phyloP scores from a whole-genome alignment of 2,888 invertebrate genomes.

The Stenotaenia linearis region DNA sequence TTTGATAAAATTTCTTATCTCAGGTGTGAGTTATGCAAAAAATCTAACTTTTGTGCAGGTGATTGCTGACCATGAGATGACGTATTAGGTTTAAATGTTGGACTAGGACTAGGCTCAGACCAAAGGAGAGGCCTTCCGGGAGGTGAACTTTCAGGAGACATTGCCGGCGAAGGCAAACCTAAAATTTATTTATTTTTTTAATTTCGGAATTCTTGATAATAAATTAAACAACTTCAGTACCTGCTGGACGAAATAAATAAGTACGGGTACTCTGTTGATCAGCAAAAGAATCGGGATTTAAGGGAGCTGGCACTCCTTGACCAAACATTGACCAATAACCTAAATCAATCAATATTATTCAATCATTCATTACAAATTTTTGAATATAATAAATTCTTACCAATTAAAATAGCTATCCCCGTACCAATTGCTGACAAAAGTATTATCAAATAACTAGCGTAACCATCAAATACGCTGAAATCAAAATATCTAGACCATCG shows the following conservation, averaged over 20 bases:
- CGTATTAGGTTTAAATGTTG: background rate
- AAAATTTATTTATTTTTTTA: background rate
- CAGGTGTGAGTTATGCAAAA: background rate
- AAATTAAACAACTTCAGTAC: background rate
- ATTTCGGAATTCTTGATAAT: background rate
- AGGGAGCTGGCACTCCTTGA: background rate
- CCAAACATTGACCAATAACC: slow-evolving; percentile 31
- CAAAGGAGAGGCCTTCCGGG: slow-evolving; percentile 1
- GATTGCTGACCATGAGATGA: background rate
- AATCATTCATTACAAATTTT: background rate
- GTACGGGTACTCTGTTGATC: background rate
- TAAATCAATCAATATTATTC: background rate
- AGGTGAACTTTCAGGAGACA: background rate
- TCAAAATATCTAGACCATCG: background rate
- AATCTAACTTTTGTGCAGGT: background rate
- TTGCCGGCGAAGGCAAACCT: background rate
- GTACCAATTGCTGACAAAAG: slow-evolving; percentile 10
- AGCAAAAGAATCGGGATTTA: slow-evolving; percentile 2
- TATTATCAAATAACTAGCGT: background rate
- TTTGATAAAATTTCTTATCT: background rate
- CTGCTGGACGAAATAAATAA: slow-evolving; percentile 17
- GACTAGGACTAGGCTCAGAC: background rate
- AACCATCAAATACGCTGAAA: background rate
- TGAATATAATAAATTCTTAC: background rate
- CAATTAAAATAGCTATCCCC: slow-evolving; percentile 24